Evolutionary conservation across 2,113 vertebrate species (phyloP).

Genomic region (Mobula hypostoma): DNA sequence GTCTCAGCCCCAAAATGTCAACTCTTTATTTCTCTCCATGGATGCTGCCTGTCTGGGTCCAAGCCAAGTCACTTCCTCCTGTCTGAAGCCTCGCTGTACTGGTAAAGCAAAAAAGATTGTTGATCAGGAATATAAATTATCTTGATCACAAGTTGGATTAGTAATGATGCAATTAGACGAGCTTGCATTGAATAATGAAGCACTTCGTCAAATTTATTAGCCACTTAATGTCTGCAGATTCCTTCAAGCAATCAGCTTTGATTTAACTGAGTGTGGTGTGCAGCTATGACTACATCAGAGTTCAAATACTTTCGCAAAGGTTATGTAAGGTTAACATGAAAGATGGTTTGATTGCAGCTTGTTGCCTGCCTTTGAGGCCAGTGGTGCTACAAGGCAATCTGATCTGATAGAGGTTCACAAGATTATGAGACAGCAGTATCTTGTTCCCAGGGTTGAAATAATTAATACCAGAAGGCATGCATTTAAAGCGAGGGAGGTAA

Average conservation of each 20-base stretch:
- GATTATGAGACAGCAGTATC: too few relatives aligned
- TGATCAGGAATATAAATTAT: constrained; percentile 32
- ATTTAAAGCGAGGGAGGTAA: too few relatives aligned
- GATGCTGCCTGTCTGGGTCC: too few relatives aligned
- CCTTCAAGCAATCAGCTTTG: background rate
- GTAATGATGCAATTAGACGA: constrained; percentile 24
- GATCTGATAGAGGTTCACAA: too few relatives aligned
- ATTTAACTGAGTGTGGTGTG: background rate
- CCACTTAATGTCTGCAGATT: constrained; percentile 7
- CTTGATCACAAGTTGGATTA: background rate
- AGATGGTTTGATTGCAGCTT: background rate
- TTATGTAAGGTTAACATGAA: background rate
- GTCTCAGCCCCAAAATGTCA: too few relatives aligned
- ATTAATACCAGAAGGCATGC: too few relatives aligned
- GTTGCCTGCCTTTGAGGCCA: too few relatives aligned
- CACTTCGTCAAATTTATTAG: constrained; percentile 26
- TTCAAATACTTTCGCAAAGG: background rate
- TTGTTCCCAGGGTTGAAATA: too few relatives aligned
- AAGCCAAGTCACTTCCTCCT: too few relatives aligned
- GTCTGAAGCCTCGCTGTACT: too few relatives aligned
- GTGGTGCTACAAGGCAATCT: too few relatives aligned
- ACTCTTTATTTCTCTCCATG: too few relatives aligned
- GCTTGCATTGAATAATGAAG: constrained; percentile 17
- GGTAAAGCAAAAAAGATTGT: background rate
- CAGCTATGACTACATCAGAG: background rate